These are phyloP conservation scores for Cebidichthys violaceus DNA, from an alignment of 2,113 vertebrate genomes.

Conservation along the genomic window DNA sequence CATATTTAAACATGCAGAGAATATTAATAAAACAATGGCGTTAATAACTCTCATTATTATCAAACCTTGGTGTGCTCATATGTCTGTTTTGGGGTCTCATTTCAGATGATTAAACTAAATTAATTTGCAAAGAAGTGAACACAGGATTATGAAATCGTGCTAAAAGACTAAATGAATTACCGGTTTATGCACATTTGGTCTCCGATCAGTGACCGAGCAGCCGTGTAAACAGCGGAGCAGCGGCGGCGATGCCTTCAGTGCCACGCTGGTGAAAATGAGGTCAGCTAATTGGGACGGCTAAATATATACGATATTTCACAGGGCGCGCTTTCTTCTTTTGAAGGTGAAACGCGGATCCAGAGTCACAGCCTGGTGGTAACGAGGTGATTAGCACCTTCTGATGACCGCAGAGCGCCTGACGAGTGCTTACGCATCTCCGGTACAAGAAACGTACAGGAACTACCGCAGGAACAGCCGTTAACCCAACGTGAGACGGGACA, in stretches of 20 bases:
- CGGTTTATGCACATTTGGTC: conserved; percentile 35
- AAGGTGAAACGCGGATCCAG: conserved; percentile 55
- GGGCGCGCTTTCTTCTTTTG: conserved; percentile 66
- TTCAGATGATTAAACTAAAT: background rate
- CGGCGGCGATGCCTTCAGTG: conserved; percentile 51
- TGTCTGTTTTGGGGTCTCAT: background rate
- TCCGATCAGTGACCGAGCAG: conserved; percentile 55
- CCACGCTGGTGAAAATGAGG: conserved; percentile 75
- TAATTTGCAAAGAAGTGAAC: background rate
- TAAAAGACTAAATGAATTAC: background rate
- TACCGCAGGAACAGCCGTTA: background rate
- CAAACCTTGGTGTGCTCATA: background rate
- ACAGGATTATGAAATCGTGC: background rate
- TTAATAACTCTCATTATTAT: background rate
- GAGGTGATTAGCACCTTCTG: conserved; percentile 43
- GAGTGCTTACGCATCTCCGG: background rate
- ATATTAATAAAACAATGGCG: background rate
- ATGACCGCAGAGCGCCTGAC: conserved; percentile 26
- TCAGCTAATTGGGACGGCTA: conserved; percentile 85
- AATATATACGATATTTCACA: conserved; percentile 83
- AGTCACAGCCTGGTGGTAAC: conserved; percentile 44
- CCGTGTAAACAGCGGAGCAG: conserved; percentile 56
- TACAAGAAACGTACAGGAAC: background rate
- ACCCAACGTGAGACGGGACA: background rate
- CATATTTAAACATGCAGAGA: background rate